Base-by-base conservation (phyloP, 2,888 invertebrate species). In the Formica aserva region DNA sequence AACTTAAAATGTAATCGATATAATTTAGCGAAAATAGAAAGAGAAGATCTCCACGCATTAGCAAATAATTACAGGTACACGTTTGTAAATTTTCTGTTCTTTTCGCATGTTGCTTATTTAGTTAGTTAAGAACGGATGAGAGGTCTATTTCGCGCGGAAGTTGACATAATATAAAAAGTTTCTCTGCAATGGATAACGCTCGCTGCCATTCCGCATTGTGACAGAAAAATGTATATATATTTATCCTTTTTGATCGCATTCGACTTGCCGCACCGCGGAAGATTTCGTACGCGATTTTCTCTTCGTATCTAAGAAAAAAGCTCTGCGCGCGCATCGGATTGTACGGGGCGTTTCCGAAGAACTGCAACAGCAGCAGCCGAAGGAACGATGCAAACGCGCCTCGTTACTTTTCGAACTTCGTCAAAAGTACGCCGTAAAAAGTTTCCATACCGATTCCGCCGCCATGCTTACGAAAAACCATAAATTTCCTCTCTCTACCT, bases 121-220 rank as follows among this genome's bases (percentile, higher is more conserved):
- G 32, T 35, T 35, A 62, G 57, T 38, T 66, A 67, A 15, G 38
- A 15, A 67, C 69, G 60, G 67, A 15, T 52, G 65, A 15, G 41
- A 0, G 18, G 84, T 84, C 88, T 85, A 87, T 91, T 88, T 91
- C 84, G 82, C 85, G 87, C 90, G 57, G 62, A 86, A 87, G 82
- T 91, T 90, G 85, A 90, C 90, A 85, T 90, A 90, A 91, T 88
- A 90, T 88, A 86, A 87, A 90, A 90, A 90, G 74, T 90, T 90
- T 89, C 18, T n/a, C 55, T 66, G 38, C 41, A 63, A 80, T 87
- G 80, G 86, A 85, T 89, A 91, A 83, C 85, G 48, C 67, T 62
- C 74, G 88, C 63, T 35, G 32, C 82, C 66, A 60, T 60, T 22
- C 45, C 65, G 67, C 65, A 15, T 13, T 72, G 48, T 41, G 75